These are phyloP conservation scores for Strigamia crassipes DNA, from an alignment of 2,888 invertebrate species.

Conservation along the genomic window DNA sequence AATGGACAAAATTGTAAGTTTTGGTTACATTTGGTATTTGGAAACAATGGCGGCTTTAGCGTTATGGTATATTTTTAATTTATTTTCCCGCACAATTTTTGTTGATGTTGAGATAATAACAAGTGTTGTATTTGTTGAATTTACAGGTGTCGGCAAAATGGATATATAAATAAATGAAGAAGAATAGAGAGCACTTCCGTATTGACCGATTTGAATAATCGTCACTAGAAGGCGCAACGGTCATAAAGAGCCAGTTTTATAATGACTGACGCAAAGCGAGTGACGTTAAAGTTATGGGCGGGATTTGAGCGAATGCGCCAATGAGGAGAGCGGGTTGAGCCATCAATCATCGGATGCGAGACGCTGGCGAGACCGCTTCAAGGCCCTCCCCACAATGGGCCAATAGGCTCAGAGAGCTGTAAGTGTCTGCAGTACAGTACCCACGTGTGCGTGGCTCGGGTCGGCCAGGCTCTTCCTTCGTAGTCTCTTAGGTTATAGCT, in stretches of 20 bases:
- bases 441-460: conserved; percentile 43
- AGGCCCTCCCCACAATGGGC: conserved; percentile 45
- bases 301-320: neutral
- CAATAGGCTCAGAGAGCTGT: conserved; percentile 43
- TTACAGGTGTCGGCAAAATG: neutral
- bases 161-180: neutral
- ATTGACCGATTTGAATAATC: neutral
- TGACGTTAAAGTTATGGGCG: neutral
- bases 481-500: conserved; percentile 41
- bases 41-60: too few relatives aligned
- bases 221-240: neutral
- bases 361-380: conserved; percentile 41
- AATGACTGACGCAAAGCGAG: neutral
- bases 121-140: neutral
- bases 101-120: too few relatives aligned
- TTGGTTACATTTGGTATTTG: too few relatives aligned
- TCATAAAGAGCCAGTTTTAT: neutral
- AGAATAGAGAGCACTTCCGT: neutral
- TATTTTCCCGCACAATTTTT: too few relatives aligned
- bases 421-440: conserved; percentile 45
- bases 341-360: conserved; percentile 44
- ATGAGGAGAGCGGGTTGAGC: neutral
- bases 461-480: conserved; percentile 29
- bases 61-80: too few relatives aligned
- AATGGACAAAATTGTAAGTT: too few relatives aligned